Base-by-base conservation (phyloP, 2,888 invertebrate species). In the Elegia similella region DNA sequence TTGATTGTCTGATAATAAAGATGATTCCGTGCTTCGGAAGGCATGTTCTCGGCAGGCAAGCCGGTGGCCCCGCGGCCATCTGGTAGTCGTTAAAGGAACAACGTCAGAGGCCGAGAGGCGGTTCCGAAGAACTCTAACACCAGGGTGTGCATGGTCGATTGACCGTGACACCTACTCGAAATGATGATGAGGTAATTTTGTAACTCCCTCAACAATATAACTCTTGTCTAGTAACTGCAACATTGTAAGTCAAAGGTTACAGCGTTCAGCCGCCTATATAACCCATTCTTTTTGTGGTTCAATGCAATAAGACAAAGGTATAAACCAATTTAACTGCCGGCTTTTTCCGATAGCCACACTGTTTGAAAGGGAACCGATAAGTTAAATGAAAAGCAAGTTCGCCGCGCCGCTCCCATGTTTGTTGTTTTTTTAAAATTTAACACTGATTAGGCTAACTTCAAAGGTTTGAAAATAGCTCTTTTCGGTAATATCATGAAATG, bases 301-400 rank as follows among this genome's bases (percentile, higher is more conserved):
- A 71, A 73, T 75, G 72, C 74, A 81, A 75, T 69, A 73, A 82
- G 80, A 78, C 77, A 78, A 78, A 82, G 76, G 76, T 78, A 73
- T 74, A 79, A 82, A 80, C 79, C 78, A 81, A 84, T 82, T 80
- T 75, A 66, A 66, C 67, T 54, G 69, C 72, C 58, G 59, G 61
- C 62, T 58, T 57, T n/a, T 56, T 46, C 58, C 60, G 62, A 70
- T 67, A 74, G 73, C 75, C 77, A 66, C 78, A 76, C 80, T 76
- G 80, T 82, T 80, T 73, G 70, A 62, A 61, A 64, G 62, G 62
- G 63, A 62, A 16, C 63, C 76, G 74, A 81, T 81, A 82, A 82
- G 78, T 82, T 83, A 79, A 84, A 83, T 81, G 80, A 78, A 83
- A 84, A 78, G 78, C 76, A 81, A 84, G 78, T 84, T 82, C 80